Evolutionary conservation across 2,113 vertebrate genomes (phyloP).

Genomic region (Hippolais icterina): DNA sequence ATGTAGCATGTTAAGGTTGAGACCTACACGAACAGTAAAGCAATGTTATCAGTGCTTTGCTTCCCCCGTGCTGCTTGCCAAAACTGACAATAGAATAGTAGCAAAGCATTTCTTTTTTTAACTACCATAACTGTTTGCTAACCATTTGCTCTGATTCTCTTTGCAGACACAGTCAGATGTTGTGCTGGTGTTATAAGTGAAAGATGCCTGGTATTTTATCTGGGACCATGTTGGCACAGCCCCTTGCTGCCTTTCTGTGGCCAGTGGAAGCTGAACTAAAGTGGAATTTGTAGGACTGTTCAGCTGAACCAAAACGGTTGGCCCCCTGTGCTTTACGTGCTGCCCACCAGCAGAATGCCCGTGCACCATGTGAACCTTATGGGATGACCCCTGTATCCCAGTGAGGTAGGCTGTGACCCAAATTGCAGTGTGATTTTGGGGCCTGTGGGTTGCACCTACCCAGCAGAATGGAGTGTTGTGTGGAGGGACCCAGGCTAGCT

Average conservation of each 20-base stretch:
- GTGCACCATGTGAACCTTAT: rapidly evolving
- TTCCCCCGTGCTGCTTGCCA: conserved; percentile 61
- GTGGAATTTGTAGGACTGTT: neutral
- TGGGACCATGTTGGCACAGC: neutral
- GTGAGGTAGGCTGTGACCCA: neutral
- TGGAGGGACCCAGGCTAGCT: neutral
- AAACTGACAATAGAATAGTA: conserved; percentile 66
- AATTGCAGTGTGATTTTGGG: neutral
- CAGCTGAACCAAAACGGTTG: neutral
- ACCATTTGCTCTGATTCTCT: conserved; percentile 23
- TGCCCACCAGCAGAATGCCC: neutral
- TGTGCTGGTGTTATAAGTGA: neutral
- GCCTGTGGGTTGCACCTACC: neutral
- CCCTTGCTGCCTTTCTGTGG: neutral
- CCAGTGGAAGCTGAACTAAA: neutral
- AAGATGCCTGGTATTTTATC: neutral
- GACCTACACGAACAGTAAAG: conserved; percentile 77
- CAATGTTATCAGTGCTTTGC: conserved; percentile 72
- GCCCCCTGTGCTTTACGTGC: neutral
- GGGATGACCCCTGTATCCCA: neutral
- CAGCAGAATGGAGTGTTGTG: neutral
- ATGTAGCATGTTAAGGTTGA: conserved; percentile 74
- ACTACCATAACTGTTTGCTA: conserved; percentile 36
- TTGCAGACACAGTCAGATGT: neutral
- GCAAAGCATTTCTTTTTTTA: conserved; percentile 66